These are phyloP conservation scores for Sciurus carolinensis DNA, from an alignment of 2,797 vertebrate species.

Conservation along the genomic window DNA sequence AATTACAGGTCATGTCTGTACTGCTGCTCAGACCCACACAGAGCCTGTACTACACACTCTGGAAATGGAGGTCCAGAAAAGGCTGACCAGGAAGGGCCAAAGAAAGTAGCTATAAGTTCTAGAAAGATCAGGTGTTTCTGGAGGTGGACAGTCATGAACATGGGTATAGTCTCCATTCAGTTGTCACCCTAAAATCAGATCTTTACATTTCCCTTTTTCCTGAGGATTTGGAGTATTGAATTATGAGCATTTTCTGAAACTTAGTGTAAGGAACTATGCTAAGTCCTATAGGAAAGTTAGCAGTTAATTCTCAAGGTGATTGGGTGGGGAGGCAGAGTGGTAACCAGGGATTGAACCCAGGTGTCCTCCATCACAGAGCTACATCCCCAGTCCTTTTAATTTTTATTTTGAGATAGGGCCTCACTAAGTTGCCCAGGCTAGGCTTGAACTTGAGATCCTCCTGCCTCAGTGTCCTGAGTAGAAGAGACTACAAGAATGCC, in stretches of 20 bases:
- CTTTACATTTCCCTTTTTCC: not conserved
- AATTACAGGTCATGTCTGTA: not conserved
- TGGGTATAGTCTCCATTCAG: not conserved
- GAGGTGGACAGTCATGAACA: not conserved
- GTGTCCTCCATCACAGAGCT: not conserved
- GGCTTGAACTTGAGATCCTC: no score
- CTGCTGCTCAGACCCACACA: not conserved
- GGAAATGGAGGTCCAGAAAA: not conserved
- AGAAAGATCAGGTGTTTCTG: not conserved
- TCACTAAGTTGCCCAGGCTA: not conserved
- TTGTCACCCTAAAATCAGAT: not conserved
- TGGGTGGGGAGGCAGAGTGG: no score
- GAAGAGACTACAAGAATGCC: not conserved
- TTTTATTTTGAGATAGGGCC: not conserved
- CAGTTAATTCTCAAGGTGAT: not conserved
- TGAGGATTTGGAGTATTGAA: not conserved
- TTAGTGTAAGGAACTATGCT: not conserved
- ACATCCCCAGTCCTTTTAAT: not conserved
- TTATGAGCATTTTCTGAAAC: slow-evolving; percentile 11
- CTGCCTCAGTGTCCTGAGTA: not conserved
- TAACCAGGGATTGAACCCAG: not conserved
- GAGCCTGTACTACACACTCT: not conserved
- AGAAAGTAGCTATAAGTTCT: not conserved
- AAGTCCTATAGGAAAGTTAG: not conserved
- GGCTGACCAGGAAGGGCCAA: not conserved